phyloP scores from a whole-genome alignment of 2,113 vertebrate species.

The Mugil cephalus region DNA sequence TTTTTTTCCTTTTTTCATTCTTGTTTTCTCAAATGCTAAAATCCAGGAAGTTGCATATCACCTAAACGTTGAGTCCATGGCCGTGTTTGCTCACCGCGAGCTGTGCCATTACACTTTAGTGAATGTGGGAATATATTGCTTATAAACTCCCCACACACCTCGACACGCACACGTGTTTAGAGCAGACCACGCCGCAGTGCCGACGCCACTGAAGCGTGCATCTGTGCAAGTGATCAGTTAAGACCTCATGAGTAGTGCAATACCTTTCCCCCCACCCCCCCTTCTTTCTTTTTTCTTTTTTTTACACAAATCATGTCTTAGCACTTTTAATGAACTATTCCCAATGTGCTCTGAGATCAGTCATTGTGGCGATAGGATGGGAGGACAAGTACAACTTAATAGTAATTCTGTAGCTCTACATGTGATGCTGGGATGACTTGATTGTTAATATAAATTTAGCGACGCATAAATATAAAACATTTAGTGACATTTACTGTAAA shows the following conservation, averaged over 20 bases:
- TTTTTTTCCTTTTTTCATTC: not conserved
- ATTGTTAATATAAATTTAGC: constrained; percentile 55
- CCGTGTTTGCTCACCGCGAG: constrained; percentile 24
- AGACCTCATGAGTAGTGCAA: constrained; percentile 75
- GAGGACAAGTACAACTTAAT: constrained; percentile 3
- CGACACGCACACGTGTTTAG: constrained; percentile 10
- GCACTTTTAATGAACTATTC: constrained; percentile 73
- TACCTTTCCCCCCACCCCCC: no score
- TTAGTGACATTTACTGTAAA: constrained; percentile 47
- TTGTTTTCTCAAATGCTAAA: not conserved
- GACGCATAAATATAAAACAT: constrained; percentile 36
- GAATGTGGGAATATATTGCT: constrained; percentile 26
- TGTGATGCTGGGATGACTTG: constrained; percentile 51
- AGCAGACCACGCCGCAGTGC: constrained; percentile 41
- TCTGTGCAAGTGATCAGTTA: constrained; percentile 44
- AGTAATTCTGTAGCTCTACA: constrained; percentile 30
- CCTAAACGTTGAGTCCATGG: constrained; percentile 5
- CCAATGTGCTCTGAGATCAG: constrained; percentile 48
- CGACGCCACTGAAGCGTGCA: constrained; percentile 19
- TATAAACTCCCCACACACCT: constrained; percentile 1
- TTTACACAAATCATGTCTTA: constrained; percentile 44
- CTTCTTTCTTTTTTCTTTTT: constrained; percentile 15
- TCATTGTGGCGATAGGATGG: not conserved
- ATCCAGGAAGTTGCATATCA: not conserved
- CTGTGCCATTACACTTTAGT: constrained; percentile 36